These are phyloP conservation scores for Mesocricetus auratus DNA, from an alignment of 2,113 vertebrate genomes.

Conservation along the genomic window DNA sequence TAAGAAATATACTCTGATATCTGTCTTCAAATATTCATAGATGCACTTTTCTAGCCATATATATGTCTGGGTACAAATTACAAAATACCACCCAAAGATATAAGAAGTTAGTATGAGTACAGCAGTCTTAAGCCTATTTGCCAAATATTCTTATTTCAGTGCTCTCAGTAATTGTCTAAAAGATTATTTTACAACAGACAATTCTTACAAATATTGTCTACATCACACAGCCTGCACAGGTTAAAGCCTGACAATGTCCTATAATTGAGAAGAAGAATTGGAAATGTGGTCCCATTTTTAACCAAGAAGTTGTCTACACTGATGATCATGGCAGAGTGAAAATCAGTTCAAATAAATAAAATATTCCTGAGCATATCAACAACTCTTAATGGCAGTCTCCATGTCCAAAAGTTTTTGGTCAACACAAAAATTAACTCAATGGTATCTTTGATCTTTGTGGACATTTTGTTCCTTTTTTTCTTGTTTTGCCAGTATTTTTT, in stretches of 20 bases:
- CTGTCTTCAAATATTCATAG: background rate
- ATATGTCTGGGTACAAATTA: background rate
- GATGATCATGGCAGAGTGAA: background rate
- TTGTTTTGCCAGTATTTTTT: too few relatives aligned
- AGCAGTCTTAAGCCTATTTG: background rate
- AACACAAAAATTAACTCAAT: background rate
- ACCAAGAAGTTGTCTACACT: background rate
- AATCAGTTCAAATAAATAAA: background rate
- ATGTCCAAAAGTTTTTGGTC: background rate
- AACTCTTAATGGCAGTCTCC: too few relatives aligned
- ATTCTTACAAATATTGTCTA: constrained; percentile 23
- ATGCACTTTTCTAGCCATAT: background rate
- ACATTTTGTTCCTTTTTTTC: background rate
- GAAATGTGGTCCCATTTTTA: background rate
- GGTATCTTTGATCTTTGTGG: too few relatives aligned
- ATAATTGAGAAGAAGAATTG: background rate
- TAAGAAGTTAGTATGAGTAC: background rate
- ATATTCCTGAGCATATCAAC: background rate
- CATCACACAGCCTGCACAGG: background rate
- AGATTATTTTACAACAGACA: background rate
- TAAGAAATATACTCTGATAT: background rate
- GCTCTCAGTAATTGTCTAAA: background rate
- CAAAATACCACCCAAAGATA: background rate
- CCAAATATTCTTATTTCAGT: constrained; percentile 37
- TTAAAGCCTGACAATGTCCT: background rate